Evolutionary conservation across 2,888 invertebrate genomes (phyloP).

Genomic region (Biston stratarius): DNA sequence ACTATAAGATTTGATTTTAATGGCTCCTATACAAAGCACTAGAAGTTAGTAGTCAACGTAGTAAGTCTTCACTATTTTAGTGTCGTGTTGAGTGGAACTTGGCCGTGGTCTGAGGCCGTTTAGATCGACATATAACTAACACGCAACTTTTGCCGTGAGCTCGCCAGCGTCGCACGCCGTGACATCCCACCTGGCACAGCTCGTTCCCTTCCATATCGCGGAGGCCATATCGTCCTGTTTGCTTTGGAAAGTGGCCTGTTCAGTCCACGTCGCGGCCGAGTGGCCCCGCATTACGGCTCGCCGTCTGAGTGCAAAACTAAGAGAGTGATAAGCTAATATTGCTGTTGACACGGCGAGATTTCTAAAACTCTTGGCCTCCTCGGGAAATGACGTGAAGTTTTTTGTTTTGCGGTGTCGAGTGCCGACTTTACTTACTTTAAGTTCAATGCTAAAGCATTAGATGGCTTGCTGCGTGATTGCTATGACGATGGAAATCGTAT

Average conservation of each 20-base stretch:
- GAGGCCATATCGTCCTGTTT: conserved; percentile 44
- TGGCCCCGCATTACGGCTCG: conserved; percentile 24
- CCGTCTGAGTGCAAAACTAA: conserved; percentile 39
- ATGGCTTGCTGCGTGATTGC: background rate
- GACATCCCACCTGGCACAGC: background rate
- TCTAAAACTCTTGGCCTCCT: conserved; percentile 26
- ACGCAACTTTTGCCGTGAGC: too few relatives aligned
- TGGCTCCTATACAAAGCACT: too few relatives aligned
- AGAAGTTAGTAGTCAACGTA: too few relatives aligned
- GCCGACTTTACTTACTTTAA: conserved; percentile 34
- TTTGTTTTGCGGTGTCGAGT: conserved; percentile 14
- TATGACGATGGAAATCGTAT: background rate
- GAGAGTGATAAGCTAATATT: conserved; percentile 46
- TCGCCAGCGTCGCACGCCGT: background rate
- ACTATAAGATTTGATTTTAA: too few relatives aligned
- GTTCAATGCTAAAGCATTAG: background rate
- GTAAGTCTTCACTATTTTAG: too few relatives aligned
- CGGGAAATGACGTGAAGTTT: conserved; percentile 16
- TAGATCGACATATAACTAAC: too few relatives aligned
- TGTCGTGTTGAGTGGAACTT: too few relatives aligned
- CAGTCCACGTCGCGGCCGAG: conserved; percentile 33
- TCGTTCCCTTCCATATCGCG: conserved; percentile 20
- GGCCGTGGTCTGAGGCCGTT: too few relatives aligned
- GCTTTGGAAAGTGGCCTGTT: conserved; percentile 38
- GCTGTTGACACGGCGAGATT: conserved; percentile 31